Percentiles rank a stretch among this genome's conserved stretches.
Evolutionary conservation across 2,797 vertebrate species (phyloP).

Genomic region (Limosa lapponica): DNA sequence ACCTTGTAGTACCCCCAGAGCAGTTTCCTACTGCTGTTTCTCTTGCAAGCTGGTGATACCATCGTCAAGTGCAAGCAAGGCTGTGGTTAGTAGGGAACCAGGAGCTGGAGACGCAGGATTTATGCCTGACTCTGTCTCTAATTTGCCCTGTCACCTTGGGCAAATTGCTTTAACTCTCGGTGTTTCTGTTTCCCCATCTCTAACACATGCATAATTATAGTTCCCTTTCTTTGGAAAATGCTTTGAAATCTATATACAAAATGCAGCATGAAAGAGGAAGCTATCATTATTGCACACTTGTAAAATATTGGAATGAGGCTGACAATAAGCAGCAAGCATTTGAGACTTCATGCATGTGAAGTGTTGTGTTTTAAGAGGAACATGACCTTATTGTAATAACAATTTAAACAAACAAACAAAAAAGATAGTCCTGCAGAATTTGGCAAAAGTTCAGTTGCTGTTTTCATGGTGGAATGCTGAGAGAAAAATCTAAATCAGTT

Average conservation of each 20-base stretch:
- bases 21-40: background rate
- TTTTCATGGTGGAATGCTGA: background rate
- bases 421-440: background rate
- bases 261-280: background rate
- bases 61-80: background rate
- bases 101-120: background rate
- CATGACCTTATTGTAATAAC: background rate
- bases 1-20: background rate
- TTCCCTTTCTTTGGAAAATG: constrained; percentile 19
- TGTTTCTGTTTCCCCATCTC: constrained; percentile 34
- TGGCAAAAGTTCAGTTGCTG: constrained; percentile 1
- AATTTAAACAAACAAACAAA: background rate
- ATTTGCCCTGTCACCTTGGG: constrained; percentile 47
- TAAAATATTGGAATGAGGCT: constrained; percentile 24
- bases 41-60: background rate
- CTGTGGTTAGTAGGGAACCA: background rate
- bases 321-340: background rate
- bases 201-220: constrained; percentile 26
- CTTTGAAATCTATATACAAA: constrained; percentile 37
- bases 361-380: background rate
- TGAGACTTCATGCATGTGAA: background rate
- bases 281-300: background rate
- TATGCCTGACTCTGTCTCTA: constrained; percentile 30
- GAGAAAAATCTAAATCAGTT: constrained; percentile 52
- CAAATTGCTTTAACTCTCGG: background rate